Percentiles rank a stretch among this genome's conserved stretches.
Conservation (phyloP, 1,140 invertebrate genomes). For the Lordiphosa mommai region DNA sequence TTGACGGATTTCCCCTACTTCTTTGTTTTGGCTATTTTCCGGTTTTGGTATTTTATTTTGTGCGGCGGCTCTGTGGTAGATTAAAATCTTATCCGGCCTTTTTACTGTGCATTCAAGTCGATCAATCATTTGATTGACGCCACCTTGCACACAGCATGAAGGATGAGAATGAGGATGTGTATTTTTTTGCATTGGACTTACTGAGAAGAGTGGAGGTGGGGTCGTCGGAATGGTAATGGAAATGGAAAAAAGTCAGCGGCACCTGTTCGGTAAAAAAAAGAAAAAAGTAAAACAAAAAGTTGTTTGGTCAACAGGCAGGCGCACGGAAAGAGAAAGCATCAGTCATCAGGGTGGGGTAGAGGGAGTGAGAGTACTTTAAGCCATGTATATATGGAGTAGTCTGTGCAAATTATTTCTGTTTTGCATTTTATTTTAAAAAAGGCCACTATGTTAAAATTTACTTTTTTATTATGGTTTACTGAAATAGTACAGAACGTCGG, state of each 20-base stretch:
- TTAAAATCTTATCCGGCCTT: slow-evolving; percentile 40
- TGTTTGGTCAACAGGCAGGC: slow-evolving; percentile 37
- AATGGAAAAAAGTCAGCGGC: slow-evolving; percentile 10
- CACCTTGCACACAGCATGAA: slow-evolving; percentile 38
- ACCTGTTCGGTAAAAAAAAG: slow-evolving; percentile 36
- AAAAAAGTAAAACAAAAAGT: slow-evolving; percentile 37
- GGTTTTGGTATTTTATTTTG: slow-evolving; percentile 66
- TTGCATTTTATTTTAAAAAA: too few relatives aligned
- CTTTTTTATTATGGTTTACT: too few relatives aligned
- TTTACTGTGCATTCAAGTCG: slow-evolving; percentile 26
- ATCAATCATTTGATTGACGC: slow-evolving; percentile 76
- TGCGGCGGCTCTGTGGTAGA: slow-evolving; percentile 40
- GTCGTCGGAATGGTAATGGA: slow-evolving; percentile 11
- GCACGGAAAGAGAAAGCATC: slow-evolving; percentile 25
- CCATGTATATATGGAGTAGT: too few relatives aligned
- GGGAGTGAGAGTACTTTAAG: not conserved
- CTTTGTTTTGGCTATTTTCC: slow-evolving; percentile 29
- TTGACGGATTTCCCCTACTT: slow-evolving; percentile 54
- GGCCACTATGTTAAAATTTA: too few relatives aligned
- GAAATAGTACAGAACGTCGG: too few relatives aligned
- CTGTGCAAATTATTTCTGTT: not conserved
- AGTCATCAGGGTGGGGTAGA: slow-evolving; percentile 8
- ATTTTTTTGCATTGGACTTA: slow-evolving; percentile 9
- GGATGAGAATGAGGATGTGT: slow-evolving; percentile 29
- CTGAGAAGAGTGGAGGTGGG: not conserved